A percentile compares a stretch with the other conserved stretches of the same genome.
phyloP scores from a whole-genome alignment of 2,113 vertebrate species.

The Rhabdornis inornatus region DNA sequence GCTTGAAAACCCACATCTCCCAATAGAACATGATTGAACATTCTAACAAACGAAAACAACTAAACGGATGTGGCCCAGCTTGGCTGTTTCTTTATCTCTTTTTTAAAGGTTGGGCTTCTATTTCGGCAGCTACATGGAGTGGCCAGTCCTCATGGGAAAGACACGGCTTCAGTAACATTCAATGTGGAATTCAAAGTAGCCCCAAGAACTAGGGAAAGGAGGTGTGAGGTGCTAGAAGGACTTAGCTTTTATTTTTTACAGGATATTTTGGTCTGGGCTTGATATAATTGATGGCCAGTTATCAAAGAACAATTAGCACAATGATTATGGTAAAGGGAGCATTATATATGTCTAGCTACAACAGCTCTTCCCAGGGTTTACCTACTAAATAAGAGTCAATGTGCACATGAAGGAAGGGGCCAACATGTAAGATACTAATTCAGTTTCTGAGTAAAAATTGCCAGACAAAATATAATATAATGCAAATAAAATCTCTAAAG shows the following conservation, averaged over 20 bases:
- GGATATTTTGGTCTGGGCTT: neutral
- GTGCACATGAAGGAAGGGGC: neutral
- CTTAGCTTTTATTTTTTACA: fast-evolving
- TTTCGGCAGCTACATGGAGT: fast-evolving
- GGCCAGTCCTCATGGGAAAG: neutral
- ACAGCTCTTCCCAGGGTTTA: neutral
- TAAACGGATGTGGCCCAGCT: neutral
- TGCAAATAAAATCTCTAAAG: neutral
- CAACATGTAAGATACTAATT: neutral
- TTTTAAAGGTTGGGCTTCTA: neutral
- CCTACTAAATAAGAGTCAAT: neutral
- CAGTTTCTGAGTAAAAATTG: neutral
- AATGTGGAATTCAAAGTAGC: neutral
- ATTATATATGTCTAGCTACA: neutral
- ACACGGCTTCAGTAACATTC: neutral
- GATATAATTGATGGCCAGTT: neutral
- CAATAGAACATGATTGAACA: neutral
- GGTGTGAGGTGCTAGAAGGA: neutral
- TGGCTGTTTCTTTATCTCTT: neutral
- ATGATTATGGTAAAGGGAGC: neutral
- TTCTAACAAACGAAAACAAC: neutral
- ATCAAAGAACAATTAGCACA: neutral
- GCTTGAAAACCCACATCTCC: neutral
- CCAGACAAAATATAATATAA: neutral
- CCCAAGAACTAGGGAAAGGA: neutral